Percentiles rank a stretch among this genome's conserved stretches.
phyloP scores from a whole-genome alignment of 2,797 vertebrate genomes.

The Siniperca scherzeri region DNA sequence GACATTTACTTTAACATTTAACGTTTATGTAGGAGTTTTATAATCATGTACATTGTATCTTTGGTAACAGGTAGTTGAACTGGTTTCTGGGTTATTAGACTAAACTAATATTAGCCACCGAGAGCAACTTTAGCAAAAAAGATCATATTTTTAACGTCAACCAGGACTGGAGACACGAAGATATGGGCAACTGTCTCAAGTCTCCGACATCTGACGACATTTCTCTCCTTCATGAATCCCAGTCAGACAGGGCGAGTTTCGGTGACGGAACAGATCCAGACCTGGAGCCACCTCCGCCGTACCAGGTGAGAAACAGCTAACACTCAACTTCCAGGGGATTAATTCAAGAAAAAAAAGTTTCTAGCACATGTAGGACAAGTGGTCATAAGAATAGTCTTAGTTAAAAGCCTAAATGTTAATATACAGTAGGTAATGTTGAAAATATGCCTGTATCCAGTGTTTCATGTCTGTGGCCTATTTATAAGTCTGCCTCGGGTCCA shows the following conservation, averaged over 20 bases:
- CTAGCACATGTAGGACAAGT: background rate
- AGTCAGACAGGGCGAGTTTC: conserved; percentile 94
- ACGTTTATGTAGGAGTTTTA: background rate
- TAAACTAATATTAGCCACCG: conserved; percentile 51
- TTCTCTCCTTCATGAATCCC: conserved; percentile 94
- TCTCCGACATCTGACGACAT: conserved; percentile 96
- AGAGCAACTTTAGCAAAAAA: conserved; percentile 64
- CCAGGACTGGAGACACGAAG: conserved; percentile 57
- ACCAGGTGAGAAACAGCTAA: conserved; percentile 86
- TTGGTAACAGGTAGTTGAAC: conserved; percentile 12
- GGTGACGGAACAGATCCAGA: conserved; percentile 92
- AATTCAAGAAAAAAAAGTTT: background rate
- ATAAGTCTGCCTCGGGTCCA: background rate
- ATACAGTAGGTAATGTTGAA: background rate
- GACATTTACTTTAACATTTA: background rate
- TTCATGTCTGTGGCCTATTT: background rate
- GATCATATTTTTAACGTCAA: conserved; percentile 32
- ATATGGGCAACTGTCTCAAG: conserved; percentile 97
- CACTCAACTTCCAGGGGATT: background rate
- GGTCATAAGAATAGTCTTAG: background rate
- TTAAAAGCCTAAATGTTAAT: background rate
- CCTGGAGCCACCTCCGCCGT: conserved; percentile 95
- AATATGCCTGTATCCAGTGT: background rate
- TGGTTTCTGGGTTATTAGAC: conserved; percentile 30
- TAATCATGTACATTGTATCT: conserved; percentile 31